Evolutionary conservation across 1,140 invertebrate genomes (phyloP).

Genomic region (Eriosoma lanigerum): DNA sequence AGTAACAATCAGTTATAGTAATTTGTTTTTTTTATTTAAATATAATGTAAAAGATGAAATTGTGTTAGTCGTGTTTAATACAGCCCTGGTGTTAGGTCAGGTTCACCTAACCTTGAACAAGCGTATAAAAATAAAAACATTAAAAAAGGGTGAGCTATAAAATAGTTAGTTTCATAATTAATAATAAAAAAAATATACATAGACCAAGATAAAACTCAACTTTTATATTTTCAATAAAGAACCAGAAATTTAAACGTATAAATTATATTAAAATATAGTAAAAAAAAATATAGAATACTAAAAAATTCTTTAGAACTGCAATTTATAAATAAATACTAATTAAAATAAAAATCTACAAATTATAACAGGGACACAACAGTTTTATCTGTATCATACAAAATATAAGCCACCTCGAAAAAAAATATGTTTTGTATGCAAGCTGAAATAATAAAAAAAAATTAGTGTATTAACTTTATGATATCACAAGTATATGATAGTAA

Average conservation of each 20-base stretch:
- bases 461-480: no score
- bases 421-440: no score
- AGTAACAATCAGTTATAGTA: not conserved
- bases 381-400: no score
- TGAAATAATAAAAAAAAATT: no score
- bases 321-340: not conserved
- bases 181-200: not conserved
- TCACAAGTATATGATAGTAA: no score
- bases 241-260: not conserved
- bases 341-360: no score
- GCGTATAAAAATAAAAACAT: conserved; percentile 12
- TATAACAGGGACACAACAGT: no score
- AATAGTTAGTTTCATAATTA: not conserved
- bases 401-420: no score
- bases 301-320: not conserved
- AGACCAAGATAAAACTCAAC: not conserved
- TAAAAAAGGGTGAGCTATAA: conserved; percentile 43
- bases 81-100: conserved; percentile 11
- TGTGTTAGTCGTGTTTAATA: conserved; percentile 44
- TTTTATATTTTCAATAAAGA: not conserved
- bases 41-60: not conserved
- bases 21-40: not conserved
- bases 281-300: not conserved
- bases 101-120: conserved; percentile 46
- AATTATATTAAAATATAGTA: not conserved